Conservation (phyloP, 2,888 invertebrate species). For the Dicyrtomina minuta region DNA sequence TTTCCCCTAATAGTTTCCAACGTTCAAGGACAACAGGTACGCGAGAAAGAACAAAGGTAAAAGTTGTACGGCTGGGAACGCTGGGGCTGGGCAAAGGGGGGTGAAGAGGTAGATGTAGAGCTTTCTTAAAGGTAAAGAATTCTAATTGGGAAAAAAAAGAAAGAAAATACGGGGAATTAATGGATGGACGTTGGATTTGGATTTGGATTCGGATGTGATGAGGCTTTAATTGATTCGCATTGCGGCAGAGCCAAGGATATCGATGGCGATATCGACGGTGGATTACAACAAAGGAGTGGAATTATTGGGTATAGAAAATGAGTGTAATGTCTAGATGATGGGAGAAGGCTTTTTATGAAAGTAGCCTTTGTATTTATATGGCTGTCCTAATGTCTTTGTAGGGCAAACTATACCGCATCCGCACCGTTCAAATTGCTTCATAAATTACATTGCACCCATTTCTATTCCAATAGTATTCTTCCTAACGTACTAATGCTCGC, state of each 20-base stretch:
- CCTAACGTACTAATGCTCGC: too few relatives aligned
- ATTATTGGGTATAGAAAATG: too few relatives aligned
- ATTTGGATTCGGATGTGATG: conserved; percentile 7
- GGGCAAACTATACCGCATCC: background rate
- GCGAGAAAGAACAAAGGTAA: too few relatives aligned
- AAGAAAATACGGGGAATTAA: background rate
- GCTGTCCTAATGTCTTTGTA: background rate
- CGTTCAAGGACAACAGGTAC: too few relatives aligned
- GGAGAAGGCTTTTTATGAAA: background rate
- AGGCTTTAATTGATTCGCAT: conserved; percentile 26
- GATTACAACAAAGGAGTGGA: too few relatives aligned
- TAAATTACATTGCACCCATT: too few relatives aligned
- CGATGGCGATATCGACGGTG: background rate
- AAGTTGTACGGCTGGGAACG: too few relatives aligned
- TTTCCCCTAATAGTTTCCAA: too few relatives aligned
- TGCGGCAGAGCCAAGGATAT: too few relatives aligned
- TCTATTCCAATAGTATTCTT: too few relatives aligned
- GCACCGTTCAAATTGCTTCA: background rate
- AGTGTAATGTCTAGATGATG: background rate
- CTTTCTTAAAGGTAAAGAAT: background rate
- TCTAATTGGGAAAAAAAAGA: background rate
- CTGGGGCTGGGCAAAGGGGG: background rate
- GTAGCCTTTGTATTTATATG: too few relatives aligned
- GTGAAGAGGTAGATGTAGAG: too few relatives aligned
- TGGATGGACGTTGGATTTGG: background rate